phyloP scores from a whole-genome alignment of 2,113 vertebrate genomes.

The Myiozetetes cayanensis region DNA sequence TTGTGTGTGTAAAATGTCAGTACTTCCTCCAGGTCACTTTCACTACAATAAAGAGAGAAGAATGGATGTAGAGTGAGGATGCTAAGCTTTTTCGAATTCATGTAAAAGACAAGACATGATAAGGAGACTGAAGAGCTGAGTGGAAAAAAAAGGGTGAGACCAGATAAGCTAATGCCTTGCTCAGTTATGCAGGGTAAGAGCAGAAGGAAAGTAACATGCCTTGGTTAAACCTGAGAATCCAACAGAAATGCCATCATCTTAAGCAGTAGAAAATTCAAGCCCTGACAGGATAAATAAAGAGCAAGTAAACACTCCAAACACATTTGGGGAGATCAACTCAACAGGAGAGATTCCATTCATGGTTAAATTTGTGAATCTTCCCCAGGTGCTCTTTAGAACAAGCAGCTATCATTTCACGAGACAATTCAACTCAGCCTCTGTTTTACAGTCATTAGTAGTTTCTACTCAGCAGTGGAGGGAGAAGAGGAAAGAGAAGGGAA shows the following conservation, averaged over 20 bases:
- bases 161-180: neutral
- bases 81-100: neutral
- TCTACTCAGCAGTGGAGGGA: neutral
- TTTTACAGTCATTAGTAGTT: neutral
- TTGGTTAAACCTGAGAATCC: neutral
- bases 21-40: conserved; percentile 91
- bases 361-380: neutral
- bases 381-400: neutral
- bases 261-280: neutral
- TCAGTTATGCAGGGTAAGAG: neutral
- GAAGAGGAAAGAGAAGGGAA: neutral
- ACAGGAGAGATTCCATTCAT: neutral
- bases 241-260: neutral
- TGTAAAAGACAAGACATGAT: neutral
- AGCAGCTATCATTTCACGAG: neutral
- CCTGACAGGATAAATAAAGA: neutral
- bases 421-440: neutral
- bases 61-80: neutral
- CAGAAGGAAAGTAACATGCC: neutral
- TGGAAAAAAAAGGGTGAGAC: neutral
- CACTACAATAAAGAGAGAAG: conserved; percentile 77
- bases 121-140: neutral
- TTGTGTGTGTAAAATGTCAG: conserved; percentile 95
- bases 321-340: neutral
- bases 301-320: neutral